These are phyloP conservation scores for Paradoxurus hermaphroditus DNA, from an alignment of 2,113 vertebrate species.

Conservation along the genomic window DNA sequence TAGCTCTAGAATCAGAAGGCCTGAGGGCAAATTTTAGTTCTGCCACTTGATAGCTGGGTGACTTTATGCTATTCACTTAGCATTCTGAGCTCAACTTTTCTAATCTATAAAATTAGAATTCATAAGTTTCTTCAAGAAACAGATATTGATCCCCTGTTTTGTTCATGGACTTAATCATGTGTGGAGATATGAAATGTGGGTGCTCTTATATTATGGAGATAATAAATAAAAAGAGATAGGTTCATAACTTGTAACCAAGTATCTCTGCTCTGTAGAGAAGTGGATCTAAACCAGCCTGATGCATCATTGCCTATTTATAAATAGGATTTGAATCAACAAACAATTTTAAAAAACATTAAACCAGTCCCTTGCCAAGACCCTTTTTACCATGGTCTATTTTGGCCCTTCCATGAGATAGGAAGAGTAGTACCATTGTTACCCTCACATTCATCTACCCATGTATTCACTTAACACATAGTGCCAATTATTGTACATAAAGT, in stretches of 20 bases:
- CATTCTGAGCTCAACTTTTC: background rate
- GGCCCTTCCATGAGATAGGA: background rate
- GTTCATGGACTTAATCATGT: background rate
- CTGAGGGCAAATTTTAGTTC: background rate
- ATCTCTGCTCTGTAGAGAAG: background rate
- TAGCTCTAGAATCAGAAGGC: background rate
- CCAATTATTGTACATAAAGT: background rate
- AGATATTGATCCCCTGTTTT: background rate
- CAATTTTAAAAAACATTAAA: background rate
- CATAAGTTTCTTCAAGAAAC: background rate
- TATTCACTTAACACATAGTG: background rate
- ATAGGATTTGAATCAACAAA: background rate
- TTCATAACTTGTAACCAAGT: background rate
- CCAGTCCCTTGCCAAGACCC: background rate
- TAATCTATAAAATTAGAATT: slow-evolving; percentile 28
- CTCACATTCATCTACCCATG: background rate
- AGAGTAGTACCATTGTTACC: background rate
- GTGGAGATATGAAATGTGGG: background rate
- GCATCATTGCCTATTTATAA: background rate
- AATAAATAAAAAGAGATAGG: background rate
- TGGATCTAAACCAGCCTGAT: background rate
- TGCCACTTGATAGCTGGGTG: background rate
- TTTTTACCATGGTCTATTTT: slow-evolving; percentile 15
- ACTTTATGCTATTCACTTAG: background rate
- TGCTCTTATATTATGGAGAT: background rate